Percentiles rank a stretch among this genome's conserved stretches.
These are phyloP conservation scores for Athene cunicularia DNA, from an alignment of 2,113 vertebrate species.

Conservation along the genomic window DNA sequence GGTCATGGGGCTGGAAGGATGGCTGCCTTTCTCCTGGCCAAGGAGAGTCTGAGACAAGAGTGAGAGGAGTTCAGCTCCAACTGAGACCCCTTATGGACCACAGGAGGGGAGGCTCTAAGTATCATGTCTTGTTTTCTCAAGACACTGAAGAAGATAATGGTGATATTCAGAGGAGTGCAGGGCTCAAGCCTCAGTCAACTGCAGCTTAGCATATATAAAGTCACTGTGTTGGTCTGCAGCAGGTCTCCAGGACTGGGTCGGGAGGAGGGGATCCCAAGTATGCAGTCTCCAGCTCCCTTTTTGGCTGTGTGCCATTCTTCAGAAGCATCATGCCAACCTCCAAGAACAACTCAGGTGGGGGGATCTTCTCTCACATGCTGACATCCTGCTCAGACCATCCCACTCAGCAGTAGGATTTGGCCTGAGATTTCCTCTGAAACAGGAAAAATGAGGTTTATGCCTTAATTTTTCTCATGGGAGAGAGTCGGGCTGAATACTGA, in stretches of 20 bases:
- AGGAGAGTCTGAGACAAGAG: background rate
- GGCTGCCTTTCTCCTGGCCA: background rate
- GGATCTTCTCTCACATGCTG: background rate
- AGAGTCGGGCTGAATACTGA: background rate
- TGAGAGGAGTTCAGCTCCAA: background rate
- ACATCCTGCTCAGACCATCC: background rate
- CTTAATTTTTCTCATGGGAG: background rate
- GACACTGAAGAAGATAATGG: background rate
- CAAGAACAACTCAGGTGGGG: background rate
- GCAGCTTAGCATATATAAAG: background rate
- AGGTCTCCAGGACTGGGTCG: background rate
- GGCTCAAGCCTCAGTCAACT: background rate
- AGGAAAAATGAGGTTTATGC: background rate
- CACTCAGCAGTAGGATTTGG: background rate
- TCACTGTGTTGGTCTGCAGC: background rate
- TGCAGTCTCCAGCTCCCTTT: background rate
- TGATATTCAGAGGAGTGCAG: background rate
- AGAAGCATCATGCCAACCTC: background rate
- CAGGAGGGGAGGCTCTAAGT: background rate
- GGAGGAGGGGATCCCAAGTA: background rate
- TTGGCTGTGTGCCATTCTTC: background rate
- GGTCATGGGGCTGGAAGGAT: background rate
- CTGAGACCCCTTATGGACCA: background rate
- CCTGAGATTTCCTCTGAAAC: background rate
- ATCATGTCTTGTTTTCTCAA: background rate